A percentile compares a stretch with the other conserved stretches of the same genome.
These are phyloP conservation scores for Mythimna loreyi DNA, from an alignment of 2,888 invertebrate species.

Conservation along the genomic window DNA sequence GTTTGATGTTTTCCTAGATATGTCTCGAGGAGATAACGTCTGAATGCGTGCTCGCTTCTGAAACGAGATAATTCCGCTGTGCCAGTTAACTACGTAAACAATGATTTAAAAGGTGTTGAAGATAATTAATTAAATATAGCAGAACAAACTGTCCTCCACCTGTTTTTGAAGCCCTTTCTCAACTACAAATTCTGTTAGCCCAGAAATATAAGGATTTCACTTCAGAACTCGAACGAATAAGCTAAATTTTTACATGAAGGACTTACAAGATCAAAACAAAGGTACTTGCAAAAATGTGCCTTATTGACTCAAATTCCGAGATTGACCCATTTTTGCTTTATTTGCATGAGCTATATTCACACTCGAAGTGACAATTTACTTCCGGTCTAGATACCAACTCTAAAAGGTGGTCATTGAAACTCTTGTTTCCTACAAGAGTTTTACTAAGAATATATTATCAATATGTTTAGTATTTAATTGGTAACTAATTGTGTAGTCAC, in stretches of 20 bases:
- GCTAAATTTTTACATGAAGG: too few species aligned
- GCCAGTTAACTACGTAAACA: slow-evolving; percentile 41
- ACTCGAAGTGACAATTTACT: not conserved
- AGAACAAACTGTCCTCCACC: not conserved
- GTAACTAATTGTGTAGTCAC: not conserved
- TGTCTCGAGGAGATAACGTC: slow-evolving; percentile 54
- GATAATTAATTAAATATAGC: slow-evolving; percentile 9
- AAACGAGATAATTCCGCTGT: slow-evolving; percentile 42
- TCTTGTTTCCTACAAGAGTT: too few species aligned
- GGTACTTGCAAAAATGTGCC: too few species aligned
- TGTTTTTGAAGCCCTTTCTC: not conserved
- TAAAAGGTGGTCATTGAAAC: not conserved
- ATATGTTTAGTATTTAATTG: not conserved
- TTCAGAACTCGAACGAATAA: too few species aligned
- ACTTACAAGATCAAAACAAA: too few species aligned
- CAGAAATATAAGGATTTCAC: not conserved
- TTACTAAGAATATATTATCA: not conserved
- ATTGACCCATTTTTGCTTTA: too few species aligned
- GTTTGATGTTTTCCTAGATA: slow-evolving; percentile 55
- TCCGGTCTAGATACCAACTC: not conserved
- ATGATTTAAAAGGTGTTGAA: slow-evolving; percentile 10
- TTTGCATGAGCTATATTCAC: not conserved
- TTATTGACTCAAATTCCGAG: too few species aligned
- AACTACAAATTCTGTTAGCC: not conserved
- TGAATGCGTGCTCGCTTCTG: slow-evolving; percentile 21